phyloP scores from a whole-genome alignment of 2,888 invertebrate species.

The Nezara viridula region DNA sequence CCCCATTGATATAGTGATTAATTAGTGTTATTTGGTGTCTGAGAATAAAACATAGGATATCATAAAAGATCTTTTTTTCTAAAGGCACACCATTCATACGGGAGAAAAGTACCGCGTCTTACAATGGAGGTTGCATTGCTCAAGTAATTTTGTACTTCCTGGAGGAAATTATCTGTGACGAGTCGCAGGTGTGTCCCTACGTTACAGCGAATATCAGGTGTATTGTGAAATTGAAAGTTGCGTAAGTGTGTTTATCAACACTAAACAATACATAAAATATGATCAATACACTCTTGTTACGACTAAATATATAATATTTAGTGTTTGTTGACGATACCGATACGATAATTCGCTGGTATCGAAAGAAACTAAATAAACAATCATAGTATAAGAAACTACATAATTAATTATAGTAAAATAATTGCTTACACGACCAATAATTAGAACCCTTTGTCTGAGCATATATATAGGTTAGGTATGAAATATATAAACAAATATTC shows the following conservation, averaged over 20 bases:
- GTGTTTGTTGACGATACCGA: no score
- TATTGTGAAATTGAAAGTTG: neutral
- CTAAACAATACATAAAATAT: no score
- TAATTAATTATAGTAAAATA: no score
- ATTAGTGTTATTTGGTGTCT: neutral
- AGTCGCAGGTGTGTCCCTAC: slow-evolving; percentile 5
- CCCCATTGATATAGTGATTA: neutral
- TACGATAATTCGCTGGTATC: no score
- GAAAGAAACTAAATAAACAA: no score
- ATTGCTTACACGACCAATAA: no score
- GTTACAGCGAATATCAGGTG: neutral
- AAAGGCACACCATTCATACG: neutral
- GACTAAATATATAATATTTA: no score
- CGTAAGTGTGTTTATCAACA: neutral
- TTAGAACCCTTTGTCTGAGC: no score
- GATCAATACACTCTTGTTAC: no score
- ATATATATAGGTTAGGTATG: no score
- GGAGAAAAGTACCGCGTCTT: neutral
- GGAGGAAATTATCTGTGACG: slow-evolving; percentile 36
- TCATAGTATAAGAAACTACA: no score
- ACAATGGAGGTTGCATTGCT: slow-evolving; percentile 22
- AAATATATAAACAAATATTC: no score
- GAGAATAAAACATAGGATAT: neutral
- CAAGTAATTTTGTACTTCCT: slow-evolving; percentile 20
- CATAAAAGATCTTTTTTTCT: neutral